Percentiles rank a stretch among this genome's conserved stretches.
phyloP scores from a whole-genome alignment of 2,113 vertebrate genomes.

The Marmota monax region DNA sequence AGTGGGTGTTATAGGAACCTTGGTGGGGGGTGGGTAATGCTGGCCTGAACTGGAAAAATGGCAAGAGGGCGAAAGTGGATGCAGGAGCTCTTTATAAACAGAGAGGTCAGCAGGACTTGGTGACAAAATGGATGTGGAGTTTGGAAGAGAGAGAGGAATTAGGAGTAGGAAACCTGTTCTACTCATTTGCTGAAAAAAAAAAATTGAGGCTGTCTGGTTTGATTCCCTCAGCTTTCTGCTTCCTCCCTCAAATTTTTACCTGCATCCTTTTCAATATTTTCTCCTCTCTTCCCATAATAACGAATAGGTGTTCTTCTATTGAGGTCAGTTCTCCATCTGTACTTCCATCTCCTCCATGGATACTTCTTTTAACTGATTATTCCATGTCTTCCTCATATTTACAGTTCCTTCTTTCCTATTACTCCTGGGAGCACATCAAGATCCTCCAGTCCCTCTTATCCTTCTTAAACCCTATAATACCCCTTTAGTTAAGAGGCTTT shows the following conservation, averaged over 20 bases:
- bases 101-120: not conserved
- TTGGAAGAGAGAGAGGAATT: not conserved
- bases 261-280: not conserved
- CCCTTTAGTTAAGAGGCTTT: not conserved
- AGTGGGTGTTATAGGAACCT: not conserved
- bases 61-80: not conserved
- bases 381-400: slow-evolving; percentile 3
- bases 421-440: not conserved
- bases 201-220: not conserved
- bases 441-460: not conserved
- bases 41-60: not conserved
- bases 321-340: not conserved
- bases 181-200: not conserved
- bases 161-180: not conserved
- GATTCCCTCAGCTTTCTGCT: not conserved
- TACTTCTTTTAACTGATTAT: not conserved
- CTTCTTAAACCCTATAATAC: not conserved
- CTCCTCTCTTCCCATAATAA: not conserved
- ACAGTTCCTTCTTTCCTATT: not conserved
- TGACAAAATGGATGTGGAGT: not conserved
- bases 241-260: slow-evolving; percentile 28
- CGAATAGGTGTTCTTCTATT: not conserved
- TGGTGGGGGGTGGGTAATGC: not conserved
- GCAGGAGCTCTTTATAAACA: slow-evolving; percentile 27
- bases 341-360: not conserved